Evolutionary conservation across 2,113 vertebrate species (phyloP), one percentile per base, ranked within the genome.

Genomic region (Corythornis madagascariensis): DNA sequence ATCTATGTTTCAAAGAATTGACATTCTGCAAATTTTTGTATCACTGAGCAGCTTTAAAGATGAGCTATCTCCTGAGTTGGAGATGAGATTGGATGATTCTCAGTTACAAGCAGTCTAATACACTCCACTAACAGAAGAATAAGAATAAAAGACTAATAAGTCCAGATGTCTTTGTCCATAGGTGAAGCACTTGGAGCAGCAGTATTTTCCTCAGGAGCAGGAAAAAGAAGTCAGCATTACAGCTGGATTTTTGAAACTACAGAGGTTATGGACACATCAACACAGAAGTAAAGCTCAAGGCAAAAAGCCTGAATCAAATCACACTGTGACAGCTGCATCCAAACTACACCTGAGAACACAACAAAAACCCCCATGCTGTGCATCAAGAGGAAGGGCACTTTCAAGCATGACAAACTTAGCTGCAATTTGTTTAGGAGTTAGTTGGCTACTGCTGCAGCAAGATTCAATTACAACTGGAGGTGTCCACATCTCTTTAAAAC

Each of bases 231-330:
- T 40, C 53, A 71, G 57, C 24, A 40, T 60, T 78, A 33, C 24
- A 72, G n/a, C 22, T 19, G 0, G 10, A n/a, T 38, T 45, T 79
- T 50, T 65, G 45, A 72, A 94, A 91, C 43, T 28, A 26, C 50
- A 13, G 55, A 89, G 59, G 20, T 64, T 91, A 70, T 2, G 31
- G 66, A 50, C 1, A 0, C 11, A 63, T 38, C 24, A 47, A 53
- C 18, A 33, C 26, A 40, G 73, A 86, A 42, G n/a, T 11, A 73
- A 84, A 79, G 77, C 71, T 22, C 65, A 59, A 91, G 67, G 63
- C 63, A 86, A 89, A 91, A 82, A 76, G 40, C 70, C 74, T 93
- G 66, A 65, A 89, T 82, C 50, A 79, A 92, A 69, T 42, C 33
- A 24, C 29, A 1, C n/a, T 7, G 26, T 53, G 71, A 70, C 71